Conservation (phyloP, 2,797 vertebrate genomes). For the Urocyon cinereoargenteus region DNA sequence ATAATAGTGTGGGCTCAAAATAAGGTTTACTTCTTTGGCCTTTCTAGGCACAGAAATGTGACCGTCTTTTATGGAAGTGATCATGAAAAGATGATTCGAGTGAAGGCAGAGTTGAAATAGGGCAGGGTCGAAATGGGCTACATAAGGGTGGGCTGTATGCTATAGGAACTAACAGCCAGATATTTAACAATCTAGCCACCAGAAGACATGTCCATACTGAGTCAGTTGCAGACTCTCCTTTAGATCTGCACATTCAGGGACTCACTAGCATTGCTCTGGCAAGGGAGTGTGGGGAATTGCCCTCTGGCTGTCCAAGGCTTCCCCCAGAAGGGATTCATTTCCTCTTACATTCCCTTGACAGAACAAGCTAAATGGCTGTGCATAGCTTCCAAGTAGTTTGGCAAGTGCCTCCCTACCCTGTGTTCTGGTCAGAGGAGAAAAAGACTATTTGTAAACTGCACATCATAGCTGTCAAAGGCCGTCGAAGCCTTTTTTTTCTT, state of each 20-base stretch:
- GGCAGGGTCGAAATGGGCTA: background rate
- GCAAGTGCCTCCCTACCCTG: background rate
- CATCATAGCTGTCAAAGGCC: background rate
- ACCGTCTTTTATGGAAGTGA: background rate
- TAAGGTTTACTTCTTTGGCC: background rate
- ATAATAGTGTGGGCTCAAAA: background rate
- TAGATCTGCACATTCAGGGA: background rate
- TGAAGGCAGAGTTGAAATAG: background rate
- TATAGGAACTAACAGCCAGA: background rate
- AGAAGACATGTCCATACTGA: background rate
- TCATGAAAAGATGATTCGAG: background rate
- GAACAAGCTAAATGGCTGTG: background rate
- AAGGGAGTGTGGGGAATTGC: background rate
- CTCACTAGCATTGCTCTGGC: background rate
- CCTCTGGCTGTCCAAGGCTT: background rate
- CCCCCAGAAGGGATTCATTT: background rate
- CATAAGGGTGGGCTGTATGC: background rate
- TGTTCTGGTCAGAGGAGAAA: background rate
- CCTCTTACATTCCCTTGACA: background rate
- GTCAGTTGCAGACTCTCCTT: background rate
- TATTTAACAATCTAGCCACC: background rate
- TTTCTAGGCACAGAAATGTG: constrained; percentile 2
- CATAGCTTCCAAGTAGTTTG: background rate
- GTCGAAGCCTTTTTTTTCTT: background rate
- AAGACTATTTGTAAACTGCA: background rate